phyloP scores from a whole-genome alignment of 2,888 invertebrate species.

The Girardia tigrina region DNA sequence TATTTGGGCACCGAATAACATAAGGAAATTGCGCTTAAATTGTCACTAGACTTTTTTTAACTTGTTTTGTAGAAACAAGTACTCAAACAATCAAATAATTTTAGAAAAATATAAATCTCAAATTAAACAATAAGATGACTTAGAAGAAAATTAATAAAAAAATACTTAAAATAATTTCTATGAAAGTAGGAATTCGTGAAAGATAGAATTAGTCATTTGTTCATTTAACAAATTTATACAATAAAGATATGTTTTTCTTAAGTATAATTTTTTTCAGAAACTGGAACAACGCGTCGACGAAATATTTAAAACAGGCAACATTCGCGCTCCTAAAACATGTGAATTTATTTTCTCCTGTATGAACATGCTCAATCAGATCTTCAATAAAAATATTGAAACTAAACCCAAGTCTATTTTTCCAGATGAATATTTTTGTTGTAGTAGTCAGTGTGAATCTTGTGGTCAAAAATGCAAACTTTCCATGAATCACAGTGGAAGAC shows the following conservation, averaged over 20 bases:
- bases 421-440: constrained; percentile 67
- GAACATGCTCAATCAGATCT: background rate
- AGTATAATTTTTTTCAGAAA: constrained; percentile 5
- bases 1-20: no score
- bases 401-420: constrained; percentile 55
- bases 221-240: no score
- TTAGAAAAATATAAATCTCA: no score
- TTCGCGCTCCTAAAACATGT: background rate
- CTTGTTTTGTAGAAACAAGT: no score
- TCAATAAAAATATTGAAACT: background rate
- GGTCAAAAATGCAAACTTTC: constrained; percentile 43
- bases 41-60: no score
- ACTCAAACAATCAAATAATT: background rate
- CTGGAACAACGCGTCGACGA: background rate
- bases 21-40: no score
- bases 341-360: constrained; percentile 14
- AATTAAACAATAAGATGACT: no score
- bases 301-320: background rate
- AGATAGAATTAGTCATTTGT: no score
- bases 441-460: constrained; percentile 41
- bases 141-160: no score
- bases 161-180: no score
- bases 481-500: constrained; percentile 46
- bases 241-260: no score
- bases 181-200: no score